phyloP scores from a whole-genome alignment of 1,140 invertebrate genomes.

The Tetranychus urticae region DNA sequence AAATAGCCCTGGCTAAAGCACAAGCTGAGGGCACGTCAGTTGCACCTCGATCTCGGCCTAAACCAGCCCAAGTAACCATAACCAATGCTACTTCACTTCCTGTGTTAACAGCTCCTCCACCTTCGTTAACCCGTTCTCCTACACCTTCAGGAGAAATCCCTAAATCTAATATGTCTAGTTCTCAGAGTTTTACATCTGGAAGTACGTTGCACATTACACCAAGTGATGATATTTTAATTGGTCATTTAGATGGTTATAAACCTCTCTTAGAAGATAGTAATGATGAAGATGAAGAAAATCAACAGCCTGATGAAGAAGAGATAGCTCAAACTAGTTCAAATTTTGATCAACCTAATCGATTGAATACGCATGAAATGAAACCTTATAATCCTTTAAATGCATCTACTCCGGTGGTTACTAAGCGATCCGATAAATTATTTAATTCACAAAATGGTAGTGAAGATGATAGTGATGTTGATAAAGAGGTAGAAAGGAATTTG shows the following conservation, averaged over 20 bases:
- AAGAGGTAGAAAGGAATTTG: conserved; percentile 6
- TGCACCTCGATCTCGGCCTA: conserved; percentile 56
- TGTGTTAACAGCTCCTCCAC: conserved; percentile 8
- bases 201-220: conserved; percentile 6
- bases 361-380: background rate
- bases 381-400: no score
- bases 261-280: conserved; percentile 46
- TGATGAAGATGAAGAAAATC: conserved; percentile 7
- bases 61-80: conserved; percentile 19
- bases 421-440: no score
- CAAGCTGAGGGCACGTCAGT: conserved; percentile 22
- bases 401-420: no score
- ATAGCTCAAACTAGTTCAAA: background rate
- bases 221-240: conserved; percentile 29
- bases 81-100: conserved; percentile 9
- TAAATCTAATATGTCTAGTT: background rate
- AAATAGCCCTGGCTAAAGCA: background rate
- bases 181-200: background rate
- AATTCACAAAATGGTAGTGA: background rate
- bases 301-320: background rate
- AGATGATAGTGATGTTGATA: conserved; percentile 4
- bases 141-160: conserved; percentile 1
- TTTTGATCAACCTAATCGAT: background rate
- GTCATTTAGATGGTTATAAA: conserved; percentile 50
- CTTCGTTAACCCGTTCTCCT: background rate